These are phyloP conservation scores for Yponomeuta malinellus DNA, from an alignment of 2,888 invertebrate genomes.

Conservation along the genomic window DNA sequence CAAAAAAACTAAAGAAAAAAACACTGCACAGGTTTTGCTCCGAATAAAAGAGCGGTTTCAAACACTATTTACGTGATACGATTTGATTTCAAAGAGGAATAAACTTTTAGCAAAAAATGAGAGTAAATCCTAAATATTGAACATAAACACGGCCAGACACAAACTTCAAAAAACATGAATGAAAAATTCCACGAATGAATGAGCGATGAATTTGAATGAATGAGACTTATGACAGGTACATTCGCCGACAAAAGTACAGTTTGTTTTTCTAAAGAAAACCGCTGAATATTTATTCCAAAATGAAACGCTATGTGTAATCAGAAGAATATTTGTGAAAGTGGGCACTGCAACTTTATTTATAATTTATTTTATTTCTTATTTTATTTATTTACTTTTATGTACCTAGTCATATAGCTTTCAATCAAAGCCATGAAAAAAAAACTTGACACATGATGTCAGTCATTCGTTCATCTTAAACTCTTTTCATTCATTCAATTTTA, in stretches of 20 bases:
- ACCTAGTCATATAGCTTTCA: too few relatives aligned
- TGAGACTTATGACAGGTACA: background rate
- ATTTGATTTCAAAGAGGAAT: background rate
- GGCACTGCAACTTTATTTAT: too few relatives aligned
- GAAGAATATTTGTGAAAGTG: too few relatives aligned
- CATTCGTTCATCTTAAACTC: background rate
- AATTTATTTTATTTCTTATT: too few relatives aligned
- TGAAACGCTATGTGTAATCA: too few relatives aligned
- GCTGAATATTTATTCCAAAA: too few relatives aligned
- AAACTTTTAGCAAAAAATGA: background rate
- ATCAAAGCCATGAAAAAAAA: too few relatives aligned
- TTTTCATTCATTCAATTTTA: background rate
- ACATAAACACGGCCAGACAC: background rate
- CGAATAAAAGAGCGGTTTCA: background rate
- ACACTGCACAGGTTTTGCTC: constrained; percentile 5
- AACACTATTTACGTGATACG: background rate
- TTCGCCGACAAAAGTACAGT: background rate
- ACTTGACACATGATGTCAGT: too few relatives aligned
- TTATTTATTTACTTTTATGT: too few relatives aligned
- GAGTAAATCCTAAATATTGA: background rate
- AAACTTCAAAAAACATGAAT: constrained; percentile 2
- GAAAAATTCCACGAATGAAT: background rate
- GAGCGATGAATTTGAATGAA: background rate
- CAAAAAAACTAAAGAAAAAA: background rate
- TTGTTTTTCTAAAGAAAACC: too few relatives aligned